phyloP scores from a whole-genome alignment of 2,113 vertebrate species.

The Vulpes lagopus region DNA sequence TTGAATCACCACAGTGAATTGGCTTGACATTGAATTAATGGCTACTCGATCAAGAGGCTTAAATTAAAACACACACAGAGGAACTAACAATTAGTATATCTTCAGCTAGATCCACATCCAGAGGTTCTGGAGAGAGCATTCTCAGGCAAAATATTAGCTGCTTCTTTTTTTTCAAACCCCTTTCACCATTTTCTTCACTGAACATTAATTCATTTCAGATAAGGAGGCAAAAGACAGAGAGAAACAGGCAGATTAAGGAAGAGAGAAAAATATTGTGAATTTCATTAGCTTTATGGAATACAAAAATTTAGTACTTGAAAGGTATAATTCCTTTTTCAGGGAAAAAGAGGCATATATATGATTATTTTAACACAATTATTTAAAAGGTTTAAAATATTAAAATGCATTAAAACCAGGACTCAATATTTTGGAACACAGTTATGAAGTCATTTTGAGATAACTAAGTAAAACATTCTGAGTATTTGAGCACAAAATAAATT shows the following conservation, averaged over 20 bases:
- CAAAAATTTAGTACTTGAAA: background rate
- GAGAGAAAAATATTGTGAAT: background rate
- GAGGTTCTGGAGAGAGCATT: background rate
- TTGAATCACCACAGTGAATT: background rate
- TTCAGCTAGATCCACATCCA: background rate
- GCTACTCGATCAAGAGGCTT: background rate
- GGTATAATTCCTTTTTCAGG: background rate
- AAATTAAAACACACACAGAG: background rate
- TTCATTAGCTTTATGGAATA: background rate
- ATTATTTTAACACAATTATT: constrained; percentile 29
- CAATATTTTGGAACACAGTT: constrained; percentile 24
- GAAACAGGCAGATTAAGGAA: background rate
- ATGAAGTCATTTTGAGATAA: constrained; percentile 1
- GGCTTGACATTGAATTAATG: background rate
- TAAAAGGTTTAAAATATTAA: constrained; percentile 30
- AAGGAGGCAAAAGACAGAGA: background rate
- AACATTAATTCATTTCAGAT: constrained; percentile 33
- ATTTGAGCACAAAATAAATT: constrained; percentile 33
- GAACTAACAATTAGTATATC: background rate
- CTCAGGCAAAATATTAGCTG: constrained; percentile 41
- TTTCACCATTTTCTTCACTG: background rate
- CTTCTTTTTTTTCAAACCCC: constrained; percentile 16
- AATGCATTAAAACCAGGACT: constrained; percentile 26
- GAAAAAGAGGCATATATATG: background rate
- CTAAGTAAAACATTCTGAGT: constrained; percentile 7